Evolutionary conservation across 2,113 vertebrate species (phyloP).

Genomic region (Ascaphus truei): DNA sequence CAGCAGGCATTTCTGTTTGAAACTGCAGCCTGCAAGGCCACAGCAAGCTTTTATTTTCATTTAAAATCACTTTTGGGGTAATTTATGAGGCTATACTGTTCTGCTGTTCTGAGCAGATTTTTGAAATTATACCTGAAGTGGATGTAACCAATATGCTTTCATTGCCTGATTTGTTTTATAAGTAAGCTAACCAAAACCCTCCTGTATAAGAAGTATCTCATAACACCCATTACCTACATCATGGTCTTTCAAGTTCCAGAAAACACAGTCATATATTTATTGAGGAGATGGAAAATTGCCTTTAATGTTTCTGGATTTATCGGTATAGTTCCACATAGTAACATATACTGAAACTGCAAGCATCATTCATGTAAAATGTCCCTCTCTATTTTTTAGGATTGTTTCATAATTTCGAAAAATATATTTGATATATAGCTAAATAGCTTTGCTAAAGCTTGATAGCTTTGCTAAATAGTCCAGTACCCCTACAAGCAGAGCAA

Average conservation of each 20-base stretch:
- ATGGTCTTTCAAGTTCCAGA: not conserved
- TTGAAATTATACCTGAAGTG: constrained; percentile 4
- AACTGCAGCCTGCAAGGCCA: not conserved
- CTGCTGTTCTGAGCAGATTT: constrained; percentile 5
- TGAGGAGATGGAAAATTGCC: not conserved
- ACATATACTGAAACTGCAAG: too few relatives aligned
- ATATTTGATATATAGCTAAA: too few relatives aligned
- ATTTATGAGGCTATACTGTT: constrained; percentile 7
- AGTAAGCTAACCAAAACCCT: not conserved
- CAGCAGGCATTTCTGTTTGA: not conserved
- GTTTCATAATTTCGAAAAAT: too few relatives aligned
- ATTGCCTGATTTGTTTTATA: too few relatives aligned
- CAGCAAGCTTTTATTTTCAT: constrained; percentile 4
- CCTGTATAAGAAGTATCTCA: constrained; percentile 1
- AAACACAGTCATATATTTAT: not conserved
- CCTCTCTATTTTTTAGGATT: too few relatives aligned
- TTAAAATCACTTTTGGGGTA: not conserved
- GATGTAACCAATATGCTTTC: constrained; percentile 18
- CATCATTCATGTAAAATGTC: too few relatives aligned
- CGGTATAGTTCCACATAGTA: too few relatives aligned
- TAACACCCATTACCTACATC: constrained; percentile 4
- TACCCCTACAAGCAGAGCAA: too few relatives aligned
- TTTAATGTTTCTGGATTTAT: too few relatives aligned
- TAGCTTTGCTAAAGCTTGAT: too few relatives aligned
- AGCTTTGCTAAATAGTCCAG: too few relatives aligned